Evolutionary conservation across 1,140 invertebrate species (phyloP), one percentile per base, ranked within the genome.

Genomic region (Tenebrio molitor): DNA sequence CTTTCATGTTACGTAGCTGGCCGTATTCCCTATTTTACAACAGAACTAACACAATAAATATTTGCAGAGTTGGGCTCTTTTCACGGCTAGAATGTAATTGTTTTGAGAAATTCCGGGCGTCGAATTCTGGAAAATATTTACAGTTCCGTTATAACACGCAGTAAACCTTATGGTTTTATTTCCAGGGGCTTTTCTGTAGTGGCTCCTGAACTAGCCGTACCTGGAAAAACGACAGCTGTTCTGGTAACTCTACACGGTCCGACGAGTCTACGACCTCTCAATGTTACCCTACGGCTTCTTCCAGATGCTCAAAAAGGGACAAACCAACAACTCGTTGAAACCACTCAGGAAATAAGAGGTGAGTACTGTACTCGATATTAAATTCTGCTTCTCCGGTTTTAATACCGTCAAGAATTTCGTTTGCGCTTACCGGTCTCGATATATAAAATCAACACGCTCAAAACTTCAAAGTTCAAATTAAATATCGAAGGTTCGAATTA

Each of bases 121-220:
- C 17, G 10, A 29, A 29, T 53, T 53, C 17, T 8, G 16, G 17
- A 53, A 50, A 53, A 53, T 53, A 21, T 53, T 53, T 53, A 23
- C 46, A n/a, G 36, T 39, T n/a, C 4, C 36, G 2, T 39, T 39
- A 12, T 39, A 12, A 39, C 36, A 12, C 36, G 25, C 8, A 44
- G 7, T 44, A n/a, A n/a, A n/a, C n/a, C n/a, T n/a, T n/a, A n/a
- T n/a, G n/a, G 16, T 65, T 41, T 16, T 79, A 58, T 81, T 83
- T 81, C 15, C 84, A 89, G 88, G 7, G 88, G 87, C 2, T 87
- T 89, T 78, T 88, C 88, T 21, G 87, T 89, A 12, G 88, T 89
- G 42, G 86, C 87, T 7, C 88, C 88, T 1, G 87, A 88, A 77
- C 83, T 88, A 8, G 88, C 87, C 1, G 88, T 88, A 5, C 88